Conservation (phyloP, 2,888 invertebrate genomes). For the Watsonalla cultraria region DNA sequence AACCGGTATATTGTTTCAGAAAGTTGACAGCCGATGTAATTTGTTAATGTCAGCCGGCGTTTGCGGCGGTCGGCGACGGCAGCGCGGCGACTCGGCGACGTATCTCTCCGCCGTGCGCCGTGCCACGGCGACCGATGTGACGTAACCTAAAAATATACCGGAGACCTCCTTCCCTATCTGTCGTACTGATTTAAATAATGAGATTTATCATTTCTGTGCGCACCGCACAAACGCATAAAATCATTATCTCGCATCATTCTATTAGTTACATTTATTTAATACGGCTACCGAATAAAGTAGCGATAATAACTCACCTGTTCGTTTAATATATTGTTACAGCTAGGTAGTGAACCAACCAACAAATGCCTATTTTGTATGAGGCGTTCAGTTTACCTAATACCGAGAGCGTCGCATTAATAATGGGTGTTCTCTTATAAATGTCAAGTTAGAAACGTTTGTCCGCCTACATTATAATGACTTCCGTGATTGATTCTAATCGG, state of each 20-base stretch:
- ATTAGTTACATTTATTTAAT: conserved; percentile 50
- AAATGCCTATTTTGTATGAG: not conserved
- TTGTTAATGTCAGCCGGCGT: conserved; percentile 69
- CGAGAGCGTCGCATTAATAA: conserved; percentile 53
- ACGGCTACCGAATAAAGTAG: conserved; percentile 54
- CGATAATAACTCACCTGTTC: conserved; percentile 55
- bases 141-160: conserved; percentile 62
- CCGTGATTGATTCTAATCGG: not conserved
- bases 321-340: conserved; percentile 26
- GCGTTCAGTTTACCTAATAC: conserved; percentile 30
- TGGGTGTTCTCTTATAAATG: conserved; percentile 46
- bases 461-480: conserved; percentile 31
- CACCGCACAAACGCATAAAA: conserved; percentile 45
- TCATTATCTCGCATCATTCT: conserved; percentile 55
- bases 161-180: conserved; percentile 45
- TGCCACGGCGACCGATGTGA: conserved; percentile 37
- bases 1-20: conserved; percentile 76
- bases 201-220: conserved; percentile 57
- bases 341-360: not conserved
- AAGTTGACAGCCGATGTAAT: conserved; percentile 72
- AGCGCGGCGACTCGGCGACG: conserved; percentile 33
- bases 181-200: conserved; percentile 58
- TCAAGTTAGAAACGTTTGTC: conserved; percentile 29
- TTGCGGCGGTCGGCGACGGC: conserved; percentile 33
- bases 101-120: conserved; percentile 30